These are phyloP conservation scores for Gobiocypris rarus DNA, from an alignment of 2,113 vertebrate species.

Conservation along the genomic window DNA sequence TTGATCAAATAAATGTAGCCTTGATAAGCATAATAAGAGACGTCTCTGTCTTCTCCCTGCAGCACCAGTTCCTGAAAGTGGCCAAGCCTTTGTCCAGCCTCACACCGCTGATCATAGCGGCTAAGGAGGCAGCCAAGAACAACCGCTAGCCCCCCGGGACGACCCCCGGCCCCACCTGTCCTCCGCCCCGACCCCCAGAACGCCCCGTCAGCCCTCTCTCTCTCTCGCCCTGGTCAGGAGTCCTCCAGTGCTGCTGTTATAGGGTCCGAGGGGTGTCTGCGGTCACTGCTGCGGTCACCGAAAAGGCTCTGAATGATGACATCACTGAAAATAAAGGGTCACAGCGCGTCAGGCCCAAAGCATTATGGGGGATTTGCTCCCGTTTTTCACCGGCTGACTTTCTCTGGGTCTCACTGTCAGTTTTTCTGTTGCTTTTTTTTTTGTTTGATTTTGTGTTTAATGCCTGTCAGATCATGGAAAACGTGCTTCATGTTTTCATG, in stretches of 20 bases:
- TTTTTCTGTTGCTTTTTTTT: neutral
- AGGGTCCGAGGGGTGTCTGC: slow-evolving; percentile 1
- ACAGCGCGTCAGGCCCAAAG: slow-evolving; percentile 20
- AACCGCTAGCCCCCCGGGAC: slow-evolving; percentile 77
- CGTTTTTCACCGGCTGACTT: slow-evolving; percentile 1
- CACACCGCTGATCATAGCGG: slow-evolving; percentile 94
- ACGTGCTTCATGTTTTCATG: neutral
- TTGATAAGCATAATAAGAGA: neutral
- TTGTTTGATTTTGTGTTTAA: neutral
- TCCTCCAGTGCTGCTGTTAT: slow-evolving; percentile 23
- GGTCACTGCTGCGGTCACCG: neutral
- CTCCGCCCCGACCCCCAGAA: slow-evolving; percentile 8
- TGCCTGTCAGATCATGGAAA: neutral
- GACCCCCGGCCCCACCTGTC: slow-evolving; percentile 37
- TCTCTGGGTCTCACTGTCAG: slow-evolving; percentile 3
- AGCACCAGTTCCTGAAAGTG: slow-evolving; percentile 97
- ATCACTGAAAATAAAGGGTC: slow-evolving; percentile 18
- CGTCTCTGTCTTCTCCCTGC: slow-evolving; percentile 19
- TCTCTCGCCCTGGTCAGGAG: slow-evolving; percentile 3
- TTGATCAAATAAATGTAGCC: neutral
- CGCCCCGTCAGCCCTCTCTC: slow-evolving; percentile 14
- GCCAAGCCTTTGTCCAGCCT: slow-evolving; percentile 96
- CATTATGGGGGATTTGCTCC: slow-evolving; percentile 26
- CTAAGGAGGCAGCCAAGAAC: slow-evolving; percentile 94
- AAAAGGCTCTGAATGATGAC: neutral